A percentile compares a stretch with the other conserved stretches of the same genome.
Conservation (phyloP, 2,797 vertebrate species). For the Falco novaeseelandiae region DNA sequence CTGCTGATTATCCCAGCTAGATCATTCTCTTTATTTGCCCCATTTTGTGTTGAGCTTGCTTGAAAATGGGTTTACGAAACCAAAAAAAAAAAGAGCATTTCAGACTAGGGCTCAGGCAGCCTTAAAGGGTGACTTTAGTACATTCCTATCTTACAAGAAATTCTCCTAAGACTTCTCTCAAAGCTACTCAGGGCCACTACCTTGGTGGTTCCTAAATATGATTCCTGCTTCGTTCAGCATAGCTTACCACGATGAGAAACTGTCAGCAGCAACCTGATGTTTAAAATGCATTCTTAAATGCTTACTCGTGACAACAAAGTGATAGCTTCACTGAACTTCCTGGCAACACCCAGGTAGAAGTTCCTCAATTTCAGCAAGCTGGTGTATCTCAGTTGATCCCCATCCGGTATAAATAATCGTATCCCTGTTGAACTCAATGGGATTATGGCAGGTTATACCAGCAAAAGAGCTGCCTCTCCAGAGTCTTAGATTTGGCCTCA, state of each 20-base stretch:
- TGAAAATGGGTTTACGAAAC: conserved; percentile 13
- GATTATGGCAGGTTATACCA: background rate
- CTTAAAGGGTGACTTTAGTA: background rate
- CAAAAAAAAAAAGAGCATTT: background rate
- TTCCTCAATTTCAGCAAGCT: background rate
- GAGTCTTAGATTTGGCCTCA: background rate
- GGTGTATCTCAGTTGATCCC: background rate
- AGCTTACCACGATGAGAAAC: background rate
- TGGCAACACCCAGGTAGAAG: background rate
- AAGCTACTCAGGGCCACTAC: background rate
- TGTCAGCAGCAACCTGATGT: background rate
- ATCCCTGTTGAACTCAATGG: background rate
- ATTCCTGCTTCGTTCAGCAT: background rate
- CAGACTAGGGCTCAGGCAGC: background rate
- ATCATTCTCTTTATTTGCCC: background rate
- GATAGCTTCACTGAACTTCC: background rate
- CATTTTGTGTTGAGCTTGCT: background rate
- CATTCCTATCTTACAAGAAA: background rate
- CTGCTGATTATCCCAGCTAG: background rate
- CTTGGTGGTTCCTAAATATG: background rate
- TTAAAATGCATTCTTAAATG: background rate
- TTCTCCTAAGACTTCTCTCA: background rate
- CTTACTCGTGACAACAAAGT: background rate
- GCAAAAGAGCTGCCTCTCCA: background rate
- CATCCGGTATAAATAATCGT: background rate